Percentiles rank a stretch among this genome's conserved stretches.
phyloP scores from a whole-genome alignment of 2,797 vertebrate species.

The Hoplostethus atlanticus region DNA sequence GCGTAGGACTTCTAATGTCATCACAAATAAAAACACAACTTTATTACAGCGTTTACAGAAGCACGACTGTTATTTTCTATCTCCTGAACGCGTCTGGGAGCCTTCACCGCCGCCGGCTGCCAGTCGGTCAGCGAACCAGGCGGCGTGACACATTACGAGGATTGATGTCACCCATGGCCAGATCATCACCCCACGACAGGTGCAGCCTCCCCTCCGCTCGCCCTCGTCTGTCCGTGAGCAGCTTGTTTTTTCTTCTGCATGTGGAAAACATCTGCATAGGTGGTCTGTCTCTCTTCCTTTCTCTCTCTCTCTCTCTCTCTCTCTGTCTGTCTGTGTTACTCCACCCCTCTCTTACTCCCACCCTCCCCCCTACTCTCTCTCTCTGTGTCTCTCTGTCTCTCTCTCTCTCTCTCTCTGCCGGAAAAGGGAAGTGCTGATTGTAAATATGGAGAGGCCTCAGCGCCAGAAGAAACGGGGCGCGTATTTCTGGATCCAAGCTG shows the following conservation, averaged over 20 bases:
- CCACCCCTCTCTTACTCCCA: conserved; percentile 24
- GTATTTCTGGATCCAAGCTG: conserved; percentile 79
- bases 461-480: conserved; percentile 73
- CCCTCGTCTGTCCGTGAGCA: conserved; percentile 38
- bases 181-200: conserved; percentile 73
- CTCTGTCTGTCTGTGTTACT: conserved; percentile 8
- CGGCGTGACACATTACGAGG: conserved; percentile 41
- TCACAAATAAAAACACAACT: not conserved
- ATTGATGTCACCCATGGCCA: conserved; percentile 62
- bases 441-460: conserved; percentile 79
- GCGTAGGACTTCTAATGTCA: too few species aligned
- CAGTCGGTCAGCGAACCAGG: conserved; percentile 49
- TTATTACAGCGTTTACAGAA: not conserved
- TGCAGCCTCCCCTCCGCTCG: conserved; percentile 60
- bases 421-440: conserved; percentile 73
- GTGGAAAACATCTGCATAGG: conserved; percentile 84
- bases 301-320: conserved; percentile 17
- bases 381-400: not conserved
- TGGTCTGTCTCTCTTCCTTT: conserved; percentile 65
- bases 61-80: not conserved
- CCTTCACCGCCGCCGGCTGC: conserved; percentile 19
- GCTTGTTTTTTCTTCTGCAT: conserved; percentile 72
- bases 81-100: conserved; percentile 3
- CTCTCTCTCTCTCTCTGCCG: conserved; percentile 35
- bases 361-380: conserved; percentile 1